These are phyloP conservation scores for Tretioscincus oriximinensis DNA, from an alignment of 2,113 vertebrate species.

Conservation along the genomic window DNA sequence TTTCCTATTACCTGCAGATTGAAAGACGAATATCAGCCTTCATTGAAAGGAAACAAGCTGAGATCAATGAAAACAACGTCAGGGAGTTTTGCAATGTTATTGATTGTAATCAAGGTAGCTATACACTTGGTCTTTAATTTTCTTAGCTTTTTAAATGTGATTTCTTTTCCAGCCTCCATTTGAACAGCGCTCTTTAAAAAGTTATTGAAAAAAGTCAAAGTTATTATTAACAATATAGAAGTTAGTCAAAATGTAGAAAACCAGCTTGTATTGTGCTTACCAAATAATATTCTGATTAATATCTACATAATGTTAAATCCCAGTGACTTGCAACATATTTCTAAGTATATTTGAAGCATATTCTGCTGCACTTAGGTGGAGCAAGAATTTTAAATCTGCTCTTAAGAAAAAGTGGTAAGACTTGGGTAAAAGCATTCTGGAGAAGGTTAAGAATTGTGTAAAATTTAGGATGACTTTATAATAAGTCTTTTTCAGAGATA, in stretches of 20 bases:
- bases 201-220: conserved; percentile 33
- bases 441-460: not conserved
- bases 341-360: not conserved
- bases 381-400: not conserved
- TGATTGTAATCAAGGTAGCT: conserved; percentile 99
- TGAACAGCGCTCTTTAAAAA: conserved; percentile 40
- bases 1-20: conserved; percentile 83
- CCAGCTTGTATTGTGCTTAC: not conserved
- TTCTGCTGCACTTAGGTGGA: not conserved
- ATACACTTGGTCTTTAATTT: conserved; percentile 65
- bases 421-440: not conserved
- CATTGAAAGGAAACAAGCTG: conserved; percentile 99
- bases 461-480: not conserved
- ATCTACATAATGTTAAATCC: not conserved
- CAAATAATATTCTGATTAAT: not conserved
- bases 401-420: not conserved
- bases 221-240: conserved; percentile 30
- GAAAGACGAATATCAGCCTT: conserved; percentile 99
- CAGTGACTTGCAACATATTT: not conserved
- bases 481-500: too few species aligned
- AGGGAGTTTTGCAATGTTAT: conserved; percentile 99
- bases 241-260: not conserved
- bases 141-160: conserved; percentile 52
- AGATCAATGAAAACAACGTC: conserved; percentile 99
- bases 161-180: conserved; percentile 25